Evolutionary conservation across 2,797 vertebrate genomes (phyloP), one percentile per base, ranked within the genome.

Genomic region (Lindbergichthys nudifrons): DNA sequence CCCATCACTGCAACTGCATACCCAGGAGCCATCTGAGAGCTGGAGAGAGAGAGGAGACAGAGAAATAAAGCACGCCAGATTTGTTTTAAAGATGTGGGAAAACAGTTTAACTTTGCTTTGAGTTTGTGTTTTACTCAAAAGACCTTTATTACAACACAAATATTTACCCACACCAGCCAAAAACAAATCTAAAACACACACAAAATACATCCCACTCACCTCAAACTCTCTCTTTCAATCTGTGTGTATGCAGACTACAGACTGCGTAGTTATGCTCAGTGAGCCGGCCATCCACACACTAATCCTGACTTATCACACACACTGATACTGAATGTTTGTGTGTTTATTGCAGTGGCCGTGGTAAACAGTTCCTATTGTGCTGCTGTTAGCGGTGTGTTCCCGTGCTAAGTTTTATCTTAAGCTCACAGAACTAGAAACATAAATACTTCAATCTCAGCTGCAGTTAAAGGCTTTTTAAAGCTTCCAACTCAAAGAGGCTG

Each of bases 1-100:
- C 97, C 98, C 98, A 99, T 99, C 60, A 99, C 98, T 0, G 98
- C 97, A 50, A 99, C 94, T 0, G 97, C 96, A 58, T 97, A 97
- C 39, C 97, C 98, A 15, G 96, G 84, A 65, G 97, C 97, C 92
- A 96, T 95, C 90, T 97, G 97, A 32, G 96, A 92, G 70, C 98
- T 99, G 68, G 13, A 80, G 1, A 32, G 43, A 32, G 43, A 61
- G 54, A 61, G 6, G 12, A 46, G 9, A 21, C 9, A 58, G 47
- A 51, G 1, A 54, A 45, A 46, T 8, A 23, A 50, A 13, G 51
- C 26, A 50, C 32, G 45, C 14, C 65, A 59, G 14, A 16, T 39
- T 0, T 2, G 10, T 52, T 57, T 7, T 47, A 6, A 5, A 10
- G 48, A 3, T 4, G 19, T 2, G 12, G 39, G 14, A 36, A 56